Evolutionary conservation across 2,888 invertebrate species (phyloP).

Genomic region (Rhopalosiphum nymphaeae): DNA sequence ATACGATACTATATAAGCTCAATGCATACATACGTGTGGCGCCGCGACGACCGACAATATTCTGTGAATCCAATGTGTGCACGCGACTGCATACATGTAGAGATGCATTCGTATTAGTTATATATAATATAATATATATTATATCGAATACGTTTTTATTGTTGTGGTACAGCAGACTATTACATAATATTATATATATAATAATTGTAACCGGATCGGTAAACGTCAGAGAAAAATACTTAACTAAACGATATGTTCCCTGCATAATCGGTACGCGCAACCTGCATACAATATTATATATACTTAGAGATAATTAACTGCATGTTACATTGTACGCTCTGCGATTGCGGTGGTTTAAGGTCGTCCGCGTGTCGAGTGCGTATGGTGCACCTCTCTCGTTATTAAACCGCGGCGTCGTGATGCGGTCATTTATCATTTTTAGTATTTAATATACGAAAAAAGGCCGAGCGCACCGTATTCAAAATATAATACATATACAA

Average conservation of each 20-base stretch:
- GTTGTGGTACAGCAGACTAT: neutral
- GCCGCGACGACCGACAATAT: conserved; percentile 34
- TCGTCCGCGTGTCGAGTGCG: conserved; percentile 26
- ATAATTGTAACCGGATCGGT: conserved; percentile 21
- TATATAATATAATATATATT: neutral
- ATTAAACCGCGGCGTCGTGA: neutral
- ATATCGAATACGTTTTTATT: neutral
- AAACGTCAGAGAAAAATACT: neutral
- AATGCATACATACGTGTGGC: neutral
- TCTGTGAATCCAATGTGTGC: conserved; percentile 20
- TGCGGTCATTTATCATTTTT: conserved; percentile 47
- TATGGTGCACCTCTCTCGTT: neutral
- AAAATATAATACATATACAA: neutral
- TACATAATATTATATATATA: neutral
- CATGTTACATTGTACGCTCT: neutral
- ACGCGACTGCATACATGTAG: conserved; percentile 12
- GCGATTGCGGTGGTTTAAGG: neutral
- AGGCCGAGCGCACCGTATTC: conserved; percentile 19
- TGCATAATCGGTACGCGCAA: neutral
- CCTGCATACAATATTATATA: neutral
- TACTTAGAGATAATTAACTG: conserved; percentile 37
- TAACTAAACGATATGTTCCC: conserved; percentile 33
- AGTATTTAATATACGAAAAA: conserved; percentile 22
- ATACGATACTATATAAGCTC: neutral
- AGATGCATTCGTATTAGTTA: conserved; percentile 3